A percentile compares a stretch with the other conserved stretches of the same genome.
Conservation (phyloP, 2,888 invertebrate genomes). For the Caenorhabditis auriculariae region DNA sequence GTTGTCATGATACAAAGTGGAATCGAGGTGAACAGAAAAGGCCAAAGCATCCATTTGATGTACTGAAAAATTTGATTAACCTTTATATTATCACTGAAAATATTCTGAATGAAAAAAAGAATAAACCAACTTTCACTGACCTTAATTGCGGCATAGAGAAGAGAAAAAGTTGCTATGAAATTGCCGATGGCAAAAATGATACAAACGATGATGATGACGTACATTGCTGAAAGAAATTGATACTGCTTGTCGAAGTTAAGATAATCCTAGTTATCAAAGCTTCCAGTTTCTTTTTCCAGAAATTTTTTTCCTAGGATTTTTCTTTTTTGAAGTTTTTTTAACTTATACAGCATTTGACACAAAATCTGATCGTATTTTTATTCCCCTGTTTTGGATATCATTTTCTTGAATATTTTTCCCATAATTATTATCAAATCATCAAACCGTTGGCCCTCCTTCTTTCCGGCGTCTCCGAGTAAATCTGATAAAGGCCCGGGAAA, state of each 20-base stretch:
- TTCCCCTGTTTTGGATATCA: too few species aligned
- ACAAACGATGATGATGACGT: slow-evolving; percentile 54
- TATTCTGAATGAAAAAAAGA: too few species aligned
- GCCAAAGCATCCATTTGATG: slow-evolving; percentile 42
- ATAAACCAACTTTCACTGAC: too few species aligned
- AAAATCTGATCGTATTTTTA: too few species aligned
- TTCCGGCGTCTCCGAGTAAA: slow-evolving; percentile 61
- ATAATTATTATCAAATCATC: too few species aligned
- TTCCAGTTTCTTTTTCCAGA: background rate
- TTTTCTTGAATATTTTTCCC: too few species aligned
- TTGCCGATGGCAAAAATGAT: slow-evolving; percentile 50
- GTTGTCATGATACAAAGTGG: slow-evolving; percentile 53
- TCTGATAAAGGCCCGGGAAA: slow-evolving; percentile 59
- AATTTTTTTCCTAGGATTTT: background rate
- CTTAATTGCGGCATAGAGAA: slow-evolving; percentile 54
- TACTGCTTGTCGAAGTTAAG: background rate
- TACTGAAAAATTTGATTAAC: slow-evolving; percentile 44
- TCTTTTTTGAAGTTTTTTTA: background rate
- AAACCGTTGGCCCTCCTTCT: slow-evolving; percentile 55
- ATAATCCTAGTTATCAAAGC: background rate
- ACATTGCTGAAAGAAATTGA: slow-evolving; percentile 48
- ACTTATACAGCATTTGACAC: background rate
- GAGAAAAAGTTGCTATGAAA: slow-evolving; percentile 38
- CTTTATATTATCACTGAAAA: background rate
- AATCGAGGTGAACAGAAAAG: slow-evolving; percentile 53